Base-by-base conservation (phyloP, 2,113 vertebrate genomes). In the Catharus minimus region DNA sequence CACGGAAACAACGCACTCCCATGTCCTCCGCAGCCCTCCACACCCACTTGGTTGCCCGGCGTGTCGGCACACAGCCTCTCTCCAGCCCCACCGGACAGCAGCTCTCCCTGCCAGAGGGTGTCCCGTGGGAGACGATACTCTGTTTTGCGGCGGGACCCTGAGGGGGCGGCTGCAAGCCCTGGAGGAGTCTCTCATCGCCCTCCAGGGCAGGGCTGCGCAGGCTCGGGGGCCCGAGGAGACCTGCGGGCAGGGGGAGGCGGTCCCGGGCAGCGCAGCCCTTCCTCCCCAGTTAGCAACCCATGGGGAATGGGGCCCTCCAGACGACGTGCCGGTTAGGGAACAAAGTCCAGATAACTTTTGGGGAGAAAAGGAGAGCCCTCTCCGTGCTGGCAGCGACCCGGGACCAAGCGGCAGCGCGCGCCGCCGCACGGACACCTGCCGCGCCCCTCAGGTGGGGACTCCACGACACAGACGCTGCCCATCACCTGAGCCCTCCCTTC, bases 261-360 rank as follows among this genome's bases (percentile, higher is more conserved):
- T 0, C 30, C 11, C 5, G 24, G 24, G 9, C 27, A 67, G 32
- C 22, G 10, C 38, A 71, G 32, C 13, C 15, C 38, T 39, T 33
- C 15, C 20, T 41, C 12, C 9, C 14, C 24, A 26, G 1, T 44
- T 16, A 55, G 38, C 49, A 19, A 2, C 3, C 11, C 20, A 5
- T 0, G 5, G 18, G 22, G 6, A 78, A 44, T 1, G 4, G 15
- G 24, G 2, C 1, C 7, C 13, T 23, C 9, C 22, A 28, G 7
- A 7, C 11, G 13, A 65, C 56, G 3, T 3, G 32, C 11, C 6
- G 13, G 7, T 1, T 15, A 11, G 13, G 27, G 5, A 57, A 68
- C 15, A 11, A 24, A 84, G 77, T 94, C 69, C 39, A 1, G 14
- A 22, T 28, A 95, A 95, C 93, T 95, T 92, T 3, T 43, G 21